phyloP scores from a whole-genome alignment of 2,888 invertebrate genomes.

The Deilephila elpenor region DNA sequence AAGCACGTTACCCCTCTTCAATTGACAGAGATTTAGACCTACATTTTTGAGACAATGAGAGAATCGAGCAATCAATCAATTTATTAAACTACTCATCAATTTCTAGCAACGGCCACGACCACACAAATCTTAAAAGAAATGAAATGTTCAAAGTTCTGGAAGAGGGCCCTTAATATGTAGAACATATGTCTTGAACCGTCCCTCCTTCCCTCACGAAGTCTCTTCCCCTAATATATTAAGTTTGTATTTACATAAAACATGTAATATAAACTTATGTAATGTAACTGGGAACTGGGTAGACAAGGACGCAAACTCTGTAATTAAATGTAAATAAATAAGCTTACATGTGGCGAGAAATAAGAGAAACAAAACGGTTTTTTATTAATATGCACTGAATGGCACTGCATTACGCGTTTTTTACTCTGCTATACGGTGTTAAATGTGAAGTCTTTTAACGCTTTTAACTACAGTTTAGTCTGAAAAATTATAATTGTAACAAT shows the following conservation, averaged over 20 bases:
- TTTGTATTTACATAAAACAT: slow-evolving; percentile 8
- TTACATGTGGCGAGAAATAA: too few relatives aligned
- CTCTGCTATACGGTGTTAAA: too few relatives aligned
- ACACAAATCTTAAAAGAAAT: neutral
- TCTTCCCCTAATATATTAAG: slow-evolving; percentile 3
- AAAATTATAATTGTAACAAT: too few relatives aligned
- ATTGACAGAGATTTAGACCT: too few relatives aligned
- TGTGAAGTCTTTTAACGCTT: too few relatives aligned
- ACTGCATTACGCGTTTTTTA: too few relatives aligned
- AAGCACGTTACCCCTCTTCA: too few relatives aligned
- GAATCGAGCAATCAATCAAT: neutral
- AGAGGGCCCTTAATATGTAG: neutral
- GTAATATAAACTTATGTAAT: neutral
- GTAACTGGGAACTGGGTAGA: neutral
- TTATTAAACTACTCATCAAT: neutral
- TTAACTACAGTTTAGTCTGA: too few relatives aligned
- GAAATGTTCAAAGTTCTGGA: slow-evolving; percentile 1
- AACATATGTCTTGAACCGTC: slow-evolving; percentile 7
- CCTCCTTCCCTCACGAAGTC: neutral
- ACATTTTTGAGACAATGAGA: too few relatives aligned
- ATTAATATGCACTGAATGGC: too few relatives aligned
- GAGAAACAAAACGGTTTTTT: too few relatives aligned
- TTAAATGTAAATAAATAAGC: too few relatives aligned
- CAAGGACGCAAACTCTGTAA: neutral
- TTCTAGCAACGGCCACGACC: neutral